These are phyloP conservation scores for Pseudoips prasinana DNA, from an alignment of 2,888 invertebrate species.

Conservation along the genomic window DNA sequence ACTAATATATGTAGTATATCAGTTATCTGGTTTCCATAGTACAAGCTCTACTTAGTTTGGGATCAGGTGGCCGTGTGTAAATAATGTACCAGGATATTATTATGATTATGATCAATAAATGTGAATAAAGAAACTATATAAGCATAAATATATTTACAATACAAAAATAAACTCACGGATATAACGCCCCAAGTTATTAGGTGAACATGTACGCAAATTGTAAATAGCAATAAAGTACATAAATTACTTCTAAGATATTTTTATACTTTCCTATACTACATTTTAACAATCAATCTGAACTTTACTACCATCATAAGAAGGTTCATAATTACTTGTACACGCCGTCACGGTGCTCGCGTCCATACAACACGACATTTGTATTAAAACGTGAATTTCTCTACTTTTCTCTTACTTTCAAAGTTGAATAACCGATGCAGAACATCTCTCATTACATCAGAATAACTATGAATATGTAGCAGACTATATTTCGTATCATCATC, in stretches of 20 bases:
- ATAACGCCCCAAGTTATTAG: constrained; percentile 8
- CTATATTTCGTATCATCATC: constrained; percentile 7
- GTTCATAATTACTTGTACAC: constrained; percentile 21
- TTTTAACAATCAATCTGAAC: constrained; percentile 6
- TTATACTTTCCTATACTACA: constrained; percentile 19
- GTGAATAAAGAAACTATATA: too few relatives aligned
- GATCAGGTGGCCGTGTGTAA: too few relatives aligned
- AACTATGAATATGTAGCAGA: constrained; percentile 28
- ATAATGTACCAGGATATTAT: too few relatives aligned
- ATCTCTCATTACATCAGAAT: constrained; percentile 52
- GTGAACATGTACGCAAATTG: constrained; percentile 5
- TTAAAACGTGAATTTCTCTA: constrained; percentile 64
- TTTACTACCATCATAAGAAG: constrained; percentile 15
- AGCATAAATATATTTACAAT: too few relatives aligned
- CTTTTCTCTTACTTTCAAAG: constrained; percentile 76
- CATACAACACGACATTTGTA: constrained; percentile 54
- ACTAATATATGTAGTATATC: too few relatives aligned
- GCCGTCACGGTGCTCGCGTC: constrained; percentile 46
- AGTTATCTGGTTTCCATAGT: too few relatives aligned
- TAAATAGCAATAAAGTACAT: constrained; percentile 21
- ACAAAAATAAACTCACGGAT: too few relatives aligned
- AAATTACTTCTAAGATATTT: constrained; percentile 15
- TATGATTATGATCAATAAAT: too few relatives aligned
- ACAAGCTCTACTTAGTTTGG: too few relatives aligned
- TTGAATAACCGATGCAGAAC: constrained; percentile 71